Evolutionary conservation across 2,113 vertebrate species (phyloP).

Genomic region (Tretioscincus oriximinensis): DNA sequence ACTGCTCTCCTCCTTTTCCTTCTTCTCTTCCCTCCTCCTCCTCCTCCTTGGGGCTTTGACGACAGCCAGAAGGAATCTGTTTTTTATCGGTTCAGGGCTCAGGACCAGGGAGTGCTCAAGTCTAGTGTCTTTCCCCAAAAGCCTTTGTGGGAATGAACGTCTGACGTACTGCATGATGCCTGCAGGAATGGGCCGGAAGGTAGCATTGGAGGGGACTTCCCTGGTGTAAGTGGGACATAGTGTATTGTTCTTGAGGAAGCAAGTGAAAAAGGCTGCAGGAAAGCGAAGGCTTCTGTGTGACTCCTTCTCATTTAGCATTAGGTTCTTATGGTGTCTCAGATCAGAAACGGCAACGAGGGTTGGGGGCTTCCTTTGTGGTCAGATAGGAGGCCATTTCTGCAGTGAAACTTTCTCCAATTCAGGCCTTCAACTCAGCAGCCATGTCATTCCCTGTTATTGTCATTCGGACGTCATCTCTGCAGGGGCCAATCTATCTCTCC

Average conservation of each 20-base stretch:
- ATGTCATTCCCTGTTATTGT: rapidly evolving
- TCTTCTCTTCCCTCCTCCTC: too few relatives aligned
- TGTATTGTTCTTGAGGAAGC: neutral
- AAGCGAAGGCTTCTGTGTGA: neutral
- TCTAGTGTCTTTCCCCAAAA: too few relatives aligned
- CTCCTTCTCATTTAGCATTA: too few relatives aligned
- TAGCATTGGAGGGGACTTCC: too few relatives aligned
- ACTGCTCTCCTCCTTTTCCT: too few relatives aligned
- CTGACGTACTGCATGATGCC: neutral
- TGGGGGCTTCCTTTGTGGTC: neutral
- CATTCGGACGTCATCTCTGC: neutral
- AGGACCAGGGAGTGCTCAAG: neutral
- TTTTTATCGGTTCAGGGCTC: neutral
- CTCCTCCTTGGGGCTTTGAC: neutral
- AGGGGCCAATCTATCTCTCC: neutral
- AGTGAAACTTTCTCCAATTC: rapidly evolving
- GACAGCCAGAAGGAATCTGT: neutral
- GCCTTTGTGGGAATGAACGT: neutral
- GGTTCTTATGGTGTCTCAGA: neutral
- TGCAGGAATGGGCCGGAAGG: neutral
- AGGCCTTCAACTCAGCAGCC: rapidly evolving
- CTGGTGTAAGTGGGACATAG: neutral
- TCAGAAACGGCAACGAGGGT: neutral
- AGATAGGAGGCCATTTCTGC: neutral
- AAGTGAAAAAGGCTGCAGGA: neutral